These are phyloP conservation scores for Xylophagus ater DNA, from an alignment of 2,888 invertebrate species.

Conservation along the genomic window DNA sequence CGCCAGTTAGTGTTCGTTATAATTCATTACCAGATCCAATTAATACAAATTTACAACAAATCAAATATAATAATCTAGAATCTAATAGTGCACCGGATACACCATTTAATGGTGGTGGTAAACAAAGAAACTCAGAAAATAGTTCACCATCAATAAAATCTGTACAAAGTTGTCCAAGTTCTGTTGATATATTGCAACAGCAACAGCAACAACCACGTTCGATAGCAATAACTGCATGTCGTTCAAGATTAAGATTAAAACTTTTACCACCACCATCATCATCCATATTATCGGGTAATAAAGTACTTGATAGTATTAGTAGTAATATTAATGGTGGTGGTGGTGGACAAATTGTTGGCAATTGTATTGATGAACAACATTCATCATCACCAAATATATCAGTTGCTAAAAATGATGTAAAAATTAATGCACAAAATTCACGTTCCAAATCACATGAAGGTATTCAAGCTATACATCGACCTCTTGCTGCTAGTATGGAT, in stretches of 20 bases:
- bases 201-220: slow-evolving; percentile 27
- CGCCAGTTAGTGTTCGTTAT: slow-evolving; percentile 32
- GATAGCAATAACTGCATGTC: slow-evolving; percentile 37
- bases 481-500: slow-evolving; percentile 43
- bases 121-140: slow-evolving; percentile 26
- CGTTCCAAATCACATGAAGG: slow-evolving; percentile 36
- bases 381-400: slow-evolving; percentile 39
- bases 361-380: slow-evolving; percentile 36
- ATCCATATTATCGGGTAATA: too few relatives aligned
- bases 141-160: slow-evolving; percentile 33
- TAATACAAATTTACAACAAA: too few relatives aligned
- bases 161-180: slow-evolving; percentile 29
- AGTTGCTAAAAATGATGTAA: too few relatives aligned
- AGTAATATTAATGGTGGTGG: slow-evolving; percentile 8
- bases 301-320: slow-evolving; percentile 10
- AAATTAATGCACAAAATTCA: slow-evolving; percentile 4
- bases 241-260: slow-evolving; percentile 35
- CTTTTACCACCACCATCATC: slow-evolving; percentile 37
- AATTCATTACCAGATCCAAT: slow-evolving; percentile 32
- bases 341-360: slow-evolving; percentile 21
- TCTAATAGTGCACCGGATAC: slow-evolving; percentile 37
- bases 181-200: slow-evolving; percentile 1
- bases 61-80: too few relatives aligned
- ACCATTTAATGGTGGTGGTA: slow-evolving; percentile 30
- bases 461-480: slow-evolving; percentile 23